Conservation (phyloP, 2,797 vertebrate genomes). For the Propithecus deckenii region DNA sequence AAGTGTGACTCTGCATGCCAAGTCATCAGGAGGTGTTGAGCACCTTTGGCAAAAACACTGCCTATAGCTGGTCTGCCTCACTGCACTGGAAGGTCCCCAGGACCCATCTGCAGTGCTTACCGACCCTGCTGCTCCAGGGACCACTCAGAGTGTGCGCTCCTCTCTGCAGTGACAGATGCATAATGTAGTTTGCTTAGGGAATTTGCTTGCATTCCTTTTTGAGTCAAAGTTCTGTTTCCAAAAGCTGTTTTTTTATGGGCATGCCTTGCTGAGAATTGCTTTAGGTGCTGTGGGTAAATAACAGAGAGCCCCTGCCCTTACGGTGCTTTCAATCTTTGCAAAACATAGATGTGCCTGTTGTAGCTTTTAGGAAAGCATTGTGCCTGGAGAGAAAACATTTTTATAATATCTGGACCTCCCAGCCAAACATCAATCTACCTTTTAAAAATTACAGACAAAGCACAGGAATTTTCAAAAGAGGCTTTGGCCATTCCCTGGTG, state of each 20-base stretch:
- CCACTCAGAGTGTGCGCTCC: background rate
- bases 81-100: background rate
- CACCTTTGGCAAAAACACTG: background rate
- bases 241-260: background rate
- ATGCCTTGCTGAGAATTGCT: background rate
- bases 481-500: background rate
- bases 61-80: background rate
- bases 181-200: background rate
- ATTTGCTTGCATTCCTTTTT: background rate
- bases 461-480: background rate
- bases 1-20: background rate
- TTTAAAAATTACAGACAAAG: background rate
- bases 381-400: background rate
- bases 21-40: background rate
- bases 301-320: background rate
- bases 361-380: background rate
- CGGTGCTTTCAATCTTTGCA: background rate
- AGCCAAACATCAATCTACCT: background rate
- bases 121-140: background rate
- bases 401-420: background rate
- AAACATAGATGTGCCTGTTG: background rate
- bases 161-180: background rate
- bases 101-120: background rate
- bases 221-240: background rate
- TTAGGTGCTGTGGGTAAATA: background rate